Base-by-base conservation (phyloP, 1,140 invertebrate genomes). In the Platyura marginata region DNA sequence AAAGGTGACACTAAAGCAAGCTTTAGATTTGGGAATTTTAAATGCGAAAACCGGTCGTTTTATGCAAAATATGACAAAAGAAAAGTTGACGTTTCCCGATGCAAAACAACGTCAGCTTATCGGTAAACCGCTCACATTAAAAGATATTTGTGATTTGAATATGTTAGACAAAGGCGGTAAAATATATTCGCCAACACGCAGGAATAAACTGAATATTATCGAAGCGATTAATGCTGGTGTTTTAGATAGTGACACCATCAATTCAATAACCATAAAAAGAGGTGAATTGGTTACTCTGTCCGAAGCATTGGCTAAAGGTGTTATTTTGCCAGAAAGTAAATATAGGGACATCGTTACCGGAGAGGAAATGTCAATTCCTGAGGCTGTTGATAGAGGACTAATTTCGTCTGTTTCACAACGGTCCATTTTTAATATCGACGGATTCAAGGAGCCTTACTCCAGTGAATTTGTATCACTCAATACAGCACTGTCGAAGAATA, bases 341-440 rank as follows among this genome's bases (percentile, higher is more conserved):
- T 90, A 81, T 62, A 63, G 69, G 25, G 77, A 90, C 63, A 71
- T 71, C 42, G 68, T 73, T 45, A 80, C 75, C 0, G 68, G 69
- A n/a, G 75, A 84, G 59, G 59, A 71, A 16, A 69, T 84, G 11
- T 70, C 74, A 21, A 77, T 93, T 47, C 69, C 71, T 8, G 79
- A 91, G 55, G 90, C 89, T 4, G 79, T 90, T 3, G 79, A 85
- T 54, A 71, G 79, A 47, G 90, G 91, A 32, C 68, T 86, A n/a
- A 79, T 95, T 34, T 83, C 85, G 6, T 84, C 89, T 3, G 79
- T 93, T 3, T 73, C 78, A 10, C 81, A 85, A 56, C 83, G 84
- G 60, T 86, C 84, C 4, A 79, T 91, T 44, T 94, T 94, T 57
- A 81, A 94, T 56, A 86, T 93, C 44, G 85, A 89, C 49, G 88